Evolutionary conservation across 2,113 vertebrate genomes (phyloP).

Genomic region (Hydropotes inermis): DNA sequence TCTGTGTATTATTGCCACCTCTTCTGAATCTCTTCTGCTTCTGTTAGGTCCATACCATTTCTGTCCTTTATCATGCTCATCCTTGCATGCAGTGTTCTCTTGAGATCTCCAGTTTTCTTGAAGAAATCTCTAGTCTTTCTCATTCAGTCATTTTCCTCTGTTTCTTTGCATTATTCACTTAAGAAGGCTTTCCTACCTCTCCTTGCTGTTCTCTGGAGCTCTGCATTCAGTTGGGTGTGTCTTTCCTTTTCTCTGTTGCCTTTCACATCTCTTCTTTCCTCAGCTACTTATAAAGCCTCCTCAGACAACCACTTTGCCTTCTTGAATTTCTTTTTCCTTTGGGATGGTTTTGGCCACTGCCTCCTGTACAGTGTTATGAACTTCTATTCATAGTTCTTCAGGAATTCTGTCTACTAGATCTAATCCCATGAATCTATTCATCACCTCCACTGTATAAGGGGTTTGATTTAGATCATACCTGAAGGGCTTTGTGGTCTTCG

Average conservation of each 20-base stretch:
- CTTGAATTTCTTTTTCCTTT: background rate
- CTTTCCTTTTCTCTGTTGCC: background rate
- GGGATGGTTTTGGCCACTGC: background rate
- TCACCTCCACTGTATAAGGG: background rate
- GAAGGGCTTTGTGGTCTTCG: background rate
- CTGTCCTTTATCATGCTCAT: background rate
- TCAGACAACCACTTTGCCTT: background rate
- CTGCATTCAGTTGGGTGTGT: background rate
- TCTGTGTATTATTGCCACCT: background rate
- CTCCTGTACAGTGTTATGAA: background rate
- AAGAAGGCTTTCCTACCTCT: background rate
- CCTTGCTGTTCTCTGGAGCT: background rate
- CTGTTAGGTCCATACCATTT: background rate
- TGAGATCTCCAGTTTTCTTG: background rate
- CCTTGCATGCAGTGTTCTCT: background rate
- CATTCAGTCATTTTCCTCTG: background rate
- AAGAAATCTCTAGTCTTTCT: background rate
- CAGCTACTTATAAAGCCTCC: background rate
- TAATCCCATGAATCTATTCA: background rate
- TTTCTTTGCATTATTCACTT: background rate
- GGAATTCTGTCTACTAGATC: background rate
- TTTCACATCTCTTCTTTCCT: background rate
- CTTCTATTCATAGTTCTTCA: background rate
- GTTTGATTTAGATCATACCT: background rate
- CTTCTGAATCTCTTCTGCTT: background rate